Evolutionary conservation across 2,888 invertebrate genomes (phyloP), one percentile per base, ranked within the genome.

Genomic region (Pammene fasciana): DNA sequence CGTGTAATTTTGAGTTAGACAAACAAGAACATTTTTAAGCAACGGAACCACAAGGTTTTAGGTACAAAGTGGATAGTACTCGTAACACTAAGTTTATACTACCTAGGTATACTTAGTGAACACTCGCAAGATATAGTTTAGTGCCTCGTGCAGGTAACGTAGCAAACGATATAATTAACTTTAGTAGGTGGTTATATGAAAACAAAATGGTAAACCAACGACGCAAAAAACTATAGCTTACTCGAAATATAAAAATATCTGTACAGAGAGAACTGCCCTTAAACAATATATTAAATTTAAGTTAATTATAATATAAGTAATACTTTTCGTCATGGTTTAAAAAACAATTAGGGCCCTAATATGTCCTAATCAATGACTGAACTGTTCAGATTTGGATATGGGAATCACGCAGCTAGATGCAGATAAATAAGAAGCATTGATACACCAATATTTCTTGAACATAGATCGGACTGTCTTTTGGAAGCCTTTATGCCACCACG

Each of bases 401-500:
- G 54, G 43, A 14, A 46, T 52, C 36, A 38, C 14, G n/a, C 65
- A 70, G 41, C 65, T 70, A 26, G 65, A 70, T 5, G 54, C 16
- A 11, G 60, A 61, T 43, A 57, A 64, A n/a, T 38, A 38, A 18
- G 68, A 45, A 18, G 13, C 13, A 14, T 59, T 59, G 4, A 14
- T 11, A 52, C 55, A 50, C 26, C 68, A 68, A 41, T 68, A 54
- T 26, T 65, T 64, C 26, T 38, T 68, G 6, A 65, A 36, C 38
- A 68, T 52, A 75, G 80, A 88, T 1, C 64, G 68, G 18, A 94
- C 83, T 14, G 89, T 92, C 65, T 81, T 89, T 75, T 95, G 88
- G 75, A 95, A 95, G 0, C 95, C 95, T 80, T 94, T 94, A 79
- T 95, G 95, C 95, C 95, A 95, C 95, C 95, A 95, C 0, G 95